Conservation (phyloP, 1,140 invertebrate genomes). For the Drosophila miranda region DNA sequence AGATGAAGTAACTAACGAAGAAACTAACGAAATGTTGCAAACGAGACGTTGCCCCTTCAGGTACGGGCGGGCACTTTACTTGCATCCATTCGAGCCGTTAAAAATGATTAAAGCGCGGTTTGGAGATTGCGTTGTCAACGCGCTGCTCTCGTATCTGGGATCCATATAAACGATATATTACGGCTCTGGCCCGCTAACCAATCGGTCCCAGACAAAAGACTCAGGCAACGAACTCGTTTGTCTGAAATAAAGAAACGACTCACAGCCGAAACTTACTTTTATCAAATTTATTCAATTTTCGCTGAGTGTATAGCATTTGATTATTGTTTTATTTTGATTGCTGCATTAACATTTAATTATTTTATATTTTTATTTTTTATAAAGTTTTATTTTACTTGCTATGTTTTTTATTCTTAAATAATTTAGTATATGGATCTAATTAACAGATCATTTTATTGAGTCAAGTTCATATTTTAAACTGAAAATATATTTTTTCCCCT, state of each 20-base stretch:
- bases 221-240: slow-evolving; percentile 66
- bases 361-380: no score
- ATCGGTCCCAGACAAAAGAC: slow-evolving; percentile 50
- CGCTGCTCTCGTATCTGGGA: slow-evolving; percentile 33
- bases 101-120: slow-evolving; percentile 58
- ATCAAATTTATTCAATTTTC: slow-evolving; percentile 17
- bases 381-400: no score
- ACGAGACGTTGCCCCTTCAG: slow-evolving; percentile 22
- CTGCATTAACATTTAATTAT: no score
- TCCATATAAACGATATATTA: slow-evolving; percentile 38
- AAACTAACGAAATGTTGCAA: slow-evolving; percentile 36
- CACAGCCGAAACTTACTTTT: not conserved
- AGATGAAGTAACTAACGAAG: slow-evolving; percentile 44
- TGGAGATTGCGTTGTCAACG: slow-evolving; percentile 54
- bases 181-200: slow-evolving; percentile 15
- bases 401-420: no score
- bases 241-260: slow-evolving; percentile 1
- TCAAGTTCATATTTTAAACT: no score
- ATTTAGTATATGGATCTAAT: no score
- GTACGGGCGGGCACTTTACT: slow-evolving; percentile 11
- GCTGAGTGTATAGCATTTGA: not conserved
- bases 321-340: not conserved
- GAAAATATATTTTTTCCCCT: no score
- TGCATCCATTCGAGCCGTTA: slow-evolving; percentile 10
- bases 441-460: no score